Conservation (phyloP, 2,113 vertebrate genomes). For the Anas platyrhynchos region DNA sequence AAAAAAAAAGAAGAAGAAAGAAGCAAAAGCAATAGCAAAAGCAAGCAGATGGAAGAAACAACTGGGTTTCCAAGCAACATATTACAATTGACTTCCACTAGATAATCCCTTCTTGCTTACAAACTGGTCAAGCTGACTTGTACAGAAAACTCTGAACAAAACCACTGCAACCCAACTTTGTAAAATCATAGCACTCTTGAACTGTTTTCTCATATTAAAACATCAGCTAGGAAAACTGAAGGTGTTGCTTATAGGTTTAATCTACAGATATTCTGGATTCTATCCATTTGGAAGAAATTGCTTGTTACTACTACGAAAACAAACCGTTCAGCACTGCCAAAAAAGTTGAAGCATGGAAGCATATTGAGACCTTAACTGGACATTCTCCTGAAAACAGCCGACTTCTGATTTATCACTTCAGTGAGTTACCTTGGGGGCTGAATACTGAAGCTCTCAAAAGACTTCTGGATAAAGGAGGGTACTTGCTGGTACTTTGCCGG, state of each 20-base stretch:
- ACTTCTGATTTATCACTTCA: background rate
- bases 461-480: conserved; percentile 94
- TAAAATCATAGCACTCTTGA: background rate
- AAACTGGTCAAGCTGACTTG: background rate
- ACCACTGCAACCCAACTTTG: background rate
- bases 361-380: background rate
- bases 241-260: background rate
- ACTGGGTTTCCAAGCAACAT: background rate
- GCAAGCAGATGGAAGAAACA: background rate
- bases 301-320: background rate
- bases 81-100: background rate
- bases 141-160: background rate
- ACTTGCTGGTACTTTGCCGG: no score
- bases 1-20: background rate
- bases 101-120: background rate
- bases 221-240: background rate
- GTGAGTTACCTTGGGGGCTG: conserved; percentile 90
- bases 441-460: conserved; percentile 96
- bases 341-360: background rate
- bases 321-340: background rate
- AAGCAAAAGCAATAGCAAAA: background rate
- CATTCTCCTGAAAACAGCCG: background rate
- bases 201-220: background rate
- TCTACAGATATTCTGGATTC: background rate
- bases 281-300: background rate